Evolutionary conservation across 2,888 invertebrate species (phyloP).

Genomic region (Apamea sordens): DNA sequence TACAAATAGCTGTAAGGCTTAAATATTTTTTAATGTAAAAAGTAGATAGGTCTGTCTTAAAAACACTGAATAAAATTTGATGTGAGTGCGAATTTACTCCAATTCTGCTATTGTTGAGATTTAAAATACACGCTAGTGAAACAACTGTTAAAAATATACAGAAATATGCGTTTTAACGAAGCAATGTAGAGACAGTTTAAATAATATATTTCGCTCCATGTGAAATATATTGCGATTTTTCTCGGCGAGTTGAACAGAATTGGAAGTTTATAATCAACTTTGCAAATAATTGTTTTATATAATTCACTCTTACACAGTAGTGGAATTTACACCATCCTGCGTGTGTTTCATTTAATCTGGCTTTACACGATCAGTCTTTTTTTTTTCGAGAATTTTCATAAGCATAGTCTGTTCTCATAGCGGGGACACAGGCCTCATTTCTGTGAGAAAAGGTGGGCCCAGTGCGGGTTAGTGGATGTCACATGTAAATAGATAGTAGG

Average conservation of each 20-base stretch:
- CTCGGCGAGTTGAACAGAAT: neutral
- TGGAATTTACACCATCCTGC: constrained; percentile 8
- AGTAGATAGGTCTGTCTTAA: neutral
- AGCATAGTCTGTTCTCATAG: too few relatives aligned
- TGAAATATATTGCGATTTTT: constrained; percentile 17
- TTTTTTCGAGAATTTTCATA: neutral
- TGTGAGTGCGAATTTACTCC: neutral
- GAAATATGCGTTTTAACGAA: constrained; percentile 16
- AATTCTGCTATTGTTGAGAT: constrained; percentile 15
- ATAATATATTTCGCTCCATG: constrained; percentile 1
- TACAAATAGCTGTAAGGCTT: neutral
- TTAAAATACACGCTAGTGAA: constrained; percentile 30
- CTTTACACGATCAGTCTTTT: neutral
- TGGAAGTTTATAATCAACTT: constrained; percentile 33
- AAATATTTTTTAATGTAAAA: neutral
- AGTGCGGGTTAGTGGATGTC: too few relatives aligned
- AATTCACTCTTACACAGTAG: constrained; percentile 16
- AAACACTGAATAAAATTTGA: neutral
- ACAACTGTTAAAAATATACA: constrained; percentile 26
- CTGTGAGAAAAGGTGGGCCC: too few relatives aligned
- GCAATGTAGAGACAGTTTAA: too few relatives aligned
- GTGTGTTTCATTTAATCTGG: neutral
- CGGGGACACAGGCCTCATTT: too few relatives aligned
- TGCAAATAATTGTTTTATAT: constrained; percentile 36
- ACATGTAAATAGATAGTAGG: too few relatives aligned